phyloP scores from a whole-genome alignment of 2,888 invertebrate genomes.

The Spodoptera exigua region DNA sequence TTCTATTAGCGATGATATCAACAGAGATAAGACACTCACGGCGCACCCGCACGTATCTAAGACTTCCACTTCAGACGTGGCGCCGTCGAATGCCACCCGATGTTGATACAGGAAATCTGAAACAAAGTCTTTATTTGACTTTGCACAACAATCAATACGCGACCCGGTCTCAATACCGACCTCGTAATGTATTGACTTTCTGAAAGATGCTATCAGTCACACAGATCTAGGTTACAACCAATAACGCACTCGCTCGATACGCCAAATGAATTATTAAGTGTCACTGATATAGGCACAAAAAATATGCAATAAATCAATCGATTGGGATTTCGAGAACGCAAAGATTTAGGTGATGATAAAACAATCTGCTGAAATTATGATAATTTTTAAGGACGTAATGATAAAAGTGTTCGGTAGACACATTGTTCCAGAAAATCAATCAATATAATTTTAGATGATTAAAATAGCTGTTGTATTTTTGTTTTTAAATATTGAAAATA shows the following conservation, averaged over 20 bases:
- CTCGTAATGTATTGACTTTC: constrained; percentile 64
- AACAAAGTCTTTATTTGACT: constrained; percentile 62
- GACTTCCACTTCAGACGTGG: constrained; percentile 93
- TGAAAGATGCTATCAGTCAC: constrained; percentile 72
- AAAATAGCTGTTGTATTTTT: constrained; percentile 11
- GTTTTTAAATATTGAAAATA: constrained; percentile 23
- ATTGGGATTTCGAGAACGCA: constrained; percentile 42
- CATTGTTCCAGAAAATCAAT: background rate
- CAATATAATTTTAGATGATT: background rate
- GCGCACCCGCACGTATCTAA: constrained; percentile 94
- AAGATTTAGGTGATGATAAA: constrained; percentile 47
- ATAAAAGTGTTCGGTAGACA: background rate
- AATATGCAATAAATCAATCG: constrained; percentile 46
- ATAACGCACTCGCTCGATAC: constrained; percentile 62
- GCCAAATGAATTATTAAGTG: constrained; percentile 65
- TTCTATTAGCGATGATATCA: constrained; percentile 40
- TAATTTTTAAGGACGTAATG: background rate
- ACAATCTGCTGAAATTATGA: constrained; percentile 6
- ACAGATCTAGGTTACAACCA: constrained; percentile 73
- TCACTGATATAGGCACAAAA: constrained; percentile 49
- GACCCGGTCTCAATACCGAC: constrained; percentile 55
- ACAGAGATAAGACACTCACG: constrained; percentile 87
- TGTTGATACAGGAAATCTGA: constrained; percentile 94
- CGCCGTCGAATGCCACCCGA: constrained; percentile 93
- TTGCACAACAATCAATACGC: constrained; percentile 50